Percentiles rank a stretch among this genome's conserved stretches.
phyloP scores from a whole-genome alignment of 30 jellyfish, hydroid and myxozoan species.

The Cassiopea xamachana region DNA sequence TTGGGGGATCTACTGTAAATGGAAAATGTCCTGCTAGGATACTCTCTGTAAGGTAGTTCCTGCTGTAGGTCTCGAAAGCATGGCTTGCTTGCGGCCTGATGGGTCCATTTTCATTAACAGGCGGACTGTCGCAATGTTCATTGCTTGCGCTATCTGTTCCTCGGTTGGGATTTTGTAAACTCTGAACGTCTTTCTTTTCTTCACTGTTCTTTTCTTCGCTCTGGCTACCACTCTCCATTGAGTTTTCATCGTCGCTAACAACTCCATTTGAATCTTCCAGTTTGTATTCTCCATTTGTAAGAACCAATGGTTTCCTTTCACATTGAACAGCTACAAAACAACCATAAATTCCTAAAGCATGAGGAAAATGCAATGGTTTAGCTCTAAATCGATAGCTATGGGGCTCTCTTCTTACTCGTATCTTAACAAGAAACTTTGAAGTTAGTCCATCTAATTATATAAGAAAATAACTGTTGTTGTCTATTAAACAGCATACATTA shows the following conservation, averaged over 20 bases:
- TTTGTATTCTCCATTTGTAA: constrained; percentile 60
- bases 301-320: constrained; percentile 91
- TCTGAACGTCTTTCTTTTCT: neutral
- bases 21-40: constrained; percentile 59
- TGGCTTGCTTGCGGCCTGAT: constrained; percentile 71
- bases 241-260: constrained; percentile 49
- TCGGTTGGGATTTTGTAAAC: neutral
- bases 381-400: no score
- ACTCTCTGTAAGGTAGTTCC: constrained; percentile 39
- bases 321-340: constrained; percentile 92
- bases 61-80: constrained; percentile 62
- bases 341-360: neutral
- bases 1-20: constrained; percentile 88
- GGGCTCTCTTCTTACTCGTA: no score
- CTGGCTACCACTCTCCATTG: constrained; percentile 3
- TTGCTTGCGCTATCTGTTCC: constrained; percentile 23
- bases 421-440: no score
- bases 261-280: constrained; percentile 26
- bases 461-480: no score
- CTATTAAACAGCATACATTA: no score
- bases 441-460: no score
- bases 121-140: constrained; percentile 21
- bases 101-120: constrained; percentile 54
- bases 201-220: constrained; percentile 28
- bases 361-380: no score